Conservation (phyloP, 2,797 vertebrate genomes). For the Lateolabrax maculatus region DNA sequence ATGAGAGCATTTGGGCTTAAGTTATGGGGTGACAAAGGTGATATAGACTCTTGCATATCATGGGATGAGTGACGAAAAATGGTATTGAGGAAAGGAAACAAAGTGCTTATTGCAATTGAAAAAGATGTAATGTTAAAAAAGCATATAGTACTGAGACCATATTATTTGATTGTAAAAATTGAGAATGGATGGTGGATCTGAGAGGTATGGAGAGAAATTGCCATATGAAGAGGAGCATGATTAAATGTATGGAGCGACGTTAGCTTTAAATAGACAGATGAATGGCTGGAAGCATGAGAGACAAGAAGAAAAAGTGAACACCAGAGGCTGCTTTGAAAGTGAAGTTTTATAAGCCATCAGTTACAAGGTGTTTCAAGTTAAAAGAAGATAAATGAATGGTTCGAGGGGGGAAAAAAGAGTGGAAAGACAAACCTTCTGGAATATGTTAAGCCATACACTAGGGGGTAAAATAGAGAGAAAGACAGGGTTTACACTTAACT, state of each 20-base stretch:
- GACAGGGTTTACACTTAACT: not conserved
- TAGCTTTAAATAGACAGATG: conserved; percentile 22
- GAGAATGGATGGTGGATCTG: conserved; percentile 19
- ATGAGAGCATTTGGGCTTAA: conserved; percentile 27
- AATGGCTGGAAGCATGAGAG: conserved; percentile 39
- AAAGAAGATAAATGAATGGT: conserved; percentile 57
- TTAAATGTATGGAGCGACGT: conserved; percentile 28
- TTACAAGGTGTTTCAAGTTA: conserved; percentile 63
- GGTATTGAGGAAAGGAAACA: not conserved
- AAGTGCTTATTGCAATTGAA: conserved; percentile 16
- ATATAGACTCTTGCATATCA: not conserved
- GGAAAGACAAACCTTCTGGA: conserved; percentile 26
- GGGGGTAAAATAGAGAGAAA: not conserved
- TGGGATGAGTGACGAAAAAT: not conserved
- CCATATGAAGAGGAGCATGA: conserved; percentile 27
- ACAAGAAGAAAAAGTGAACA: conserved; percentile 26
- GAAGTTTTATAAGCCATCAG: conserved; percentile 53
- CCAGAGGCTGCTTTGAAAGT: conserved; percentile 52
- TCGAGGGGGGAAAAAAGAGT: conserved; percentile 11
- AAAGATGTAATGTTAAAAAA: conserved; percentile 29
- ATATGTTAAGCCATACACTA: conserved; percentile 43
- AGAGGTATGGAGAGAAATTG: conserved; percentile 3
- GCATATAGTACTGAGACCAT: conserved; percentile 3
- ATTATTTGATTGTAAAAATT: conserved; percentile 32
- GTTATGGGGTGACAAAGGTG: conserved; percentile 26